Percentiles rank a stretch among this genome's conserved stretches.
Conservation (phyloP, 2,888 invertebrate genomes). For the Taphrorychus bicolor region DNA sequence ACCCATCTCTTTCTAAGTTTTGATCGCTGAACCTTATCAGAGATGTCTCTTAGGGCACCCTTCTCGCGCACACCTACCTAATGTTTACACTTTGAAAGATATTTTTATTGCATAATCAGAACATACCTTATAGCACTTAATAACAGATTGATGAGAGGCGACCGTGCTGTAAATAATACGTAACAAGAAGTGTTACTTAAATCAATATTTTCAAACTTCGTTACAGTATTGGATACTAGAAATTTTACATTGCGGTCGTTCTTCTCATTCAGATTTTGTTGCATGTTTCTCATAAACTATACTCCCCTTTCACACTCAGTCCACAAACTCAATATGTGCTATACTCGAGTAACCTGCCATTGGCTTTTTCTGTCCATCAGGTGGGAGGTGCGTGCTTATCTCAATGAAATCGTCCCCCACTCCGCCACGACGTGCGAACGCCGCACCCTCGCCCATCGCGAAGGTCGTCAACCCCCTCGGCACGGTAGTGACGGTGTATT, state of each 20-base stretch:
- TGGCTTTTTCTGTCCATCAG: conserved; percentile 86
- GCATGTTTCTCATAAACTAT: neutral
- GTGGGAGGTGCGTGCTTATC: conserved; percentile 63
- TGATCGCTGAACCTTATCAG: no score
- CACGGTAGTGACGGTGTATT: conserved; percentile 68
- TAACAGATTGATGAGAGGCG: neutral
- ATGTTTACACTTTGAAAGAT: no score
- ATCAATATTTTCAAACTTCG: no score
- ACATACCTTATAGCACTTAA: conserved; percentile 10
- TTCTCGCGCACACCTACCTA: no score
- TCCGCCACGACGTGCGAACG: conserved; percentile 30
- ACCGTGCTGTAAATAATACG: neutral
- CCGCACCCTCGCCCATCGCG: conserved; percentile 59
- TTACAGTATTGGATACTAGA: no score
- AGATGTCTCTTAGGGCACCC: no score
- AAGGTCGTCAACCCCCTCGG: conserved; percentile 81
- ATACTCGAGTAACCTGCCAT: conserved; percentile 69
- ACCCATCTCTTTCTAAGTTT: no score
- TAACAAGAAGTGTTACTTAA: neutral
- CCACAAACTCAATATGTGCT: neutral
- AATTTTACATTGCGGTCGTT: no score
- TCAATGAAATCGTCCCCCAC: conserved; percentile 54
- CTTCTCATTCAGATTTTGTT: neutral
- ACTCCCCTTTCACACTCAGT: neutral
- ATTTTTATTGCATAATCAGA: conserved; percentile 5